Base-by-base conservation (phyloP, 2,888 invertebrate species). In the Dinocampus coccinellae region DNA sequence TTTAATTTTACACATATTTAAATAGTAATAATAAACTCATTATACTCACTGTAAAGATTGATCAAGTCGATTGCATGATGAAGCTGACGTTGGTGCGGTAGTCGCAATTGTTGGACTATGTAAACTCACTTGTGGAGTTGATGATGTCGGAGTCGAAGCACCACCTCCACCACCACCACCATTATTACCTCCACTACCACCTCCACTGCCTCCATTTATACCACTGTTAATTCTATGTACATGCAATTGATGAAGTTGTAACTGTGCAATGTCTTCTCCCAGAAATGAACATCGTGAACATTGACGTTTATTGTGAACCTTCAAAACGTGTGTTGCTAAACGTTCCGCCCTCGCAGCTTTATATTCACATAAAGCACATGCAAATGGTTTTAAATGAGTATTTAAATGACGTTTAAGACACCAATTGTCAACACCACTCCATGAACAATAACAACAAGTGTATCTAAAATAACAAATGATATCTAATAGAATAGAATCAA, bases 371-470 rank as follows among this genome's bases (percentile, higher is more conserved):
- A 97, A 90, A 80, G 93, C 92, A 88, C 97, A 97, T 69, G 95
- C 93, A 88, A 95, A 97, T 57, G 96, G 96, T 88, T 97, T 97
- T 85, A 96, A 91, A 88, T 97, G 97, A 39, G 96, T 97, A 89
- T 97, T 97, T 82, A 97, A 91, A 87, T 97, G 97, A 60, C 97
- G 91, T 88, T 97, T 96, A 73, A 97, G 90, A 83, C 96, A 96
- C 97, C 97, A 97, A 87, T 96, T 96, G 89, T 97, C 97, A 70
- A 95, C 95, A 24, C 97, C 97, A 47, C 95, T 94, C 96, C 96
- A 97, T 24, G 96, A 91, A 88, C 97, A 97, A 87, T 95, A 96
- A 86, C 95, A 94, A 88, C 97, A 97, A 78, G 94, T 92, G 88
- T 94, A 95, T 79, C 94, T 87, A 67, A 47, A 69, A n/a, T 55